Base-by-base conservation (phyloP, 1,140 invertebrate species). In the Drosophila ambigua region DNA sequence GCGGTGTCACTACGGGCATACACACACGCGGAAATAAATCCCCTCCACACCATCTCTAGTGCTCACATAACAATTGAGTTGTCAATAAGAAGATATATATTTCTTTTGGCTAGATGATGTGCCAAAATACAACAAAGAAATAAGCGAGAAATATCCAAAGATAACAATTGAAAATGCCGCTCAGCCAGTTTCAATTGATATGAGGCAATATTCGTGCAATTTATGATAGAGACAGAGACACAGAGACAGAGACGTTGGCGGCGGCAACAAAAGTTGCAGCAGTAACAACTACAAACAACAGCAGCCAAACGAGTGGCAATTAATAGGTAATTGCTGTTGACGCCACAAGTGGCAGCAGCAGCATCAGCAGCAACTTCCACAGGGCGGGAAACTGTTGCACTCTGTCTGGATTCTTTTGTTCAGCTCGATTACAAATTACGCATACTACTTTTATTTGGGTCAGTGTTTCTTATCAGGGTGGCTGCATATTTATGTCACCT, bases 301-400 rank as follows among this genome's bases (percentile, higher is more conserved):
- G 50, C 46, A 63, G 67, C 60, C 45, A 48, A 60, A 41, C 71
- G 64, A 63, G 65, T 26, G 74, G 74, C 74, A 85, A 85, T 88
- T 88, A 88, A 88, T 88, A 88, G 77, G 58, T 88, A 88, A 88
- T 88, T 88, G 76, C 61, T 53, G 79, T 59, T 62, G 71, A 74
- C 68, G 71, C 49, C 64, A 71, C 69, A 39, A 39, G 35, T 39
- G 35, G 4, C 35, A 13, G 31, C 9, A 24, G 57, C 16, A 55
- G 77, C 87, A 87, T 82, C 81, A 65, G 50, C 65, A 85, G 58
- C 45, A n/a, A 28, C 44, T 41, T 41, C 31, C 23, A 35, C 43
- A 53, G 63, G 55, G 20, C 1, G 26, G 59, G 49, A 54, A 66
- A 69, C 50, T 79, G 66, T 85, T 87, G 75, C 82, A 76, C 50